A percentile compares a stretch with the other conserved stretches of the same genome.
Evolutionary conservation across 2,888 invertebrate genomes (phyloP).

Genomic region (Noctua fimbriata): DNA sequence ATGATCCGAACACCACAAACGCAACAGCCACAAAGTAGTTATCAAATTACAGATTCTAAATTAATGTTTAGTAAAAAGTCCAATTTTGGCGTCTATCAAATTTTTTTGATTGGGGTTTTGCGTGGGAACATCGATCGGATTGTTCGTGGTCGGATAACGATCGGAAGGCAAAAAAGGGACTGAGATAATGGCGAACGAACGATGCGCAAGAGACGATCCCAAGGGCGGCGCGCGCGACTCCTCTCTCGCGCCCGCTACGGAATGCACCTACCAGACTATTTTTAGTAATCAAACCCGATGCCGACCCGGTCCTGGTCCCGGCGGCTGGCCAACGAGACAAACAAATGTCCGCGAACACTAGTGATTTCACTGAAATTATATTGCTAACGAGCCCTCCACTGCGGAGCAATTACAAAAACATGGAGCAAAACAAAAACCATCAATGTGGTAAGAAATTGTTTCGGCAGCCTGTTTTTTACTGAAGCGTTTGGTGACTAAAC

Average conservation of each 20-base stretch:
- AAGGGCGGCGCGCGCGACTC: conserved; percentile 81
- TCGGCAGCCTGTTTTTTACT: conserved; percentile 49
- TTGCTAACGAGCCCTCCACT: conserved; percentile 71
- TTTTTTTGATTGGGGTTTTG: conserved; percentile 80
- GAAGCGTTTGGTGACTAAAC: conserved; percentile 48
- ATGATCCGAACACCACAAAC: conserved; percentile 69
- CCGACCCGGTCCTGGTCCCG: conserved; percentile 76
- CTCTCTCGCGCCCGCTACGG: conserved; percentile 73
- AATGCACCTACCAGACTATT: conserved; percentile 86
- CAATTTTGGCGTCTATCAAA: conserved; percentile 83
- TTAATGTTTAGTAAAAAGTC: conserved; percentile 82
- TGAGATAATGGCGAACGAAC: conserved; percentile 83
- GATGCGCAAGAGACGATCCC: conserved; percentile 77
- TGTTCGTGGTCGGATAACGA: conserved; percentile 88
- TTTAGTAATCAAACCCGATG: conserved; percentile 87
- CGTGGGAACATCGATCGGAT: conserved; percentile 86
- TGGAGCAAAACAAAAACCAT: conserved; percentile 52
- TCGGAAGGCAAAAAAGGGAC: conserved; percentile 89
- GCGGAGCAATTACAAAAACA: conserved; percentile 68
- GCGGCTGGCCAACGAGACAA: conserved; percentile 70
- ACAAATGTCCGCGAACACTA: conserved; percentile 78
- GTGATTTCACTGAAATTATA: conserved; percentile 71
- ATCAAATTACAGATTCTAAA: conserved; percentile 75
- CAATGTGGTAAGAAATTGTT: conserved; percentile 42
- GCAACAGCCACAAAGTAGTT: conserved; percentile 66